These are phyloP conservation scores for Nilaparvata lugens DNA, from an alignment of 1,140 invertebrate genomes.

Conservation along the genomic window DNA sequence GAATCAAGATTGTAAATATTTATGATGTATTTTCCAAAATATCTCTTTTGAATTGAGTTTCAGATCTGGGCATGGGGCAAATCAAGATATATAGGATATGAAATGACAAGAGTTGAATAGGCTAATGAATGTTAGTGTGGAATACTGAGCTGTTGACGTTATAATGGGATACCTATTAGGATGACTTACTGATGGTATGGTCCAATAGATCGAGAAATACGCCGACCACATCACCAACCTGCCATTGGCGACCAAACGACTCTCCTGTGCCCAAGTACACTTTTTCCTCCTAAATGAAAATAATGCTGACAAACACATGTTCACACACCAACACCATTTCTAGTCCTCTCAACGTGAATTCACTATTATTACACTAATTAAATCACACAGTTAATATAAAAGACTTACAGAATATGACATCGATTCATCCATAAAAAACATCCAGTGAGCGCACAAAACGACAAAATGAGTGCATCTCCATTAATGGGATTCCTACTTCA, in stretches of 20 bases:
- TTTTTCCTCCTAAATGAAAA: slow-evolving; percentile 78
- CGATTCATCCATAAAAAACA: no score
- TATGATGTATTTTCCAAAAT: no score
- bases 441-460: no score
- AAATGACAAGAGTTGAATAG: no score
- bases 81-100: no score
- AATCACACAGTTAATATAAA: not conserved
- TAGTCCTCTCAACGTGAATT: not conserved
- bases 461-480: no score
- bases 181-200: slow-evolving; percentile 86
- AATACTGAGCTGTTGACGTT: no score
- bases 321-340: not conserved
- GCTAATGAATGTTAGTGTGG: no score
- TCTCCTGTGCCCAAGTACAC: slow-evolving; percentile 78
- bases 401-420: not conserved
- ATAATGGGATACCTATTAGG: not conserved
- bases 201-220: slow-evolving; percentile 95
- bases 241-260: slow-evolving; percentile 91
- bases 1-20: no score
- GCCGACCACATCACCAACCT: slow-evolving; percentile 86
- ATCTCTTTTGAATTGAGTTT: no score
- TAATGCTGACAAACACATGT: slow-evolving; percentile 23
- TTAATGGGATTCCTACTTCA: no score
- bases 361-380: not conserved
- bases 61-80: no score